Conservation (phyloP, 1,140 invertebrate species). For the Orchesella cincta region DNA sequence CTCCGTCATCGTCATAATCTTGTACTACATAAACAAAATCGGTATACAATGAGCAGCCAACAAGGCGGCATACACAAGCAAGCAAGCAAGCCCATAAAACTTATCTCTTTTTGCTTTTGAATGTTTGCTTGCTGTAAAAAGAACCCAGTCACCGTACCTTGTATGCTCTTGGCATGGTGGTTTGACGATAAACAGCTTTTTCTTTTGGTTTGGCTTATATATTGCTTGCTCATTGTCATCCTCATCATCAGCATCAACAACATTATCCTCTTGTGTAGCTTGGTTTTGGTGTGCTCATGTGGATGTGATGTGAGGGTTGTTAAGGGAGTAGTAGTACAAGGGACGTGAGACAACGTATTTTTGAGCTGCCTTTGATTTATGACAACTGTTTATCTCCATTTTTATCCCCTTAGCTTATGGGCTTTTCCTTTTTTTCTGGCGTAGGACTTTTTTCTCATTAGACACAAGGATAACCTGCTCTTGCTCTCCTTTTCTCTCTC, state of each 20-base stretch:
- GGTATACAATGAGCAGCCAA: no score
- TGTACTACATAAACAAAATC: not conserved
- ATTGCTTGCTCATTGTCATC: constrained; percentile 14
- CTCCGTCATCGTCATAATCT: not conserved
- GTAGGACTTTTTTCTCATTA: constrained; percentile 17
- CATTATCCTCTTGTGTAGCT: not conserved
- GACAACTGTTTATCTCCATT: constrained; percentile 43
- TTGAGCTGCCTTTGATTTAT: constrained; percentile 35
- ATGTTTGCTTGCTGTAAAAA: not conserved
- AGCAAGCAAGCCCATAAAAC: constrained; percentile 6
- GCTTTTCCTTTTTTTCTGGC: constrained; percentile 1
- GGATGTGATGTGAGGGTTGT: not conserved
- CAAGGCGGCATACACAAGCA: no score
- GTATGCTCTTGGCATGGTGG: not conserved
- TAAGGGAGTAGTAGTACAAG: not conserved
- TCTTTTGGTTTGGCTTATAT: not conserved
- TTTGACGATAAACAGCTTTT: not conserved
- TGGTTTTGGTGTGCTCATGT: not conserved
- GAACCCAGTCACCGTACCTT: not conserved
- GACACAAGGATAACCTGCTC: not conserved
- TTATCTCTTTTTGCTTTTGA: not conserved
- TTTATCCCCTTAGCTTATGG: constrained; percentile 26
- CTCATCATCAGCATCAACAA: not conserved
- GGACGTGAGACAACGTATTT: constrained; percentile 13
- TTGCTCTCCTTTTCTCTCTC: not conserved